These are phyloP conservation scores for Hucho hucho DNA, from an alignment of 2,113 vertebrate species.

Conservation along the genomic window DNA sequence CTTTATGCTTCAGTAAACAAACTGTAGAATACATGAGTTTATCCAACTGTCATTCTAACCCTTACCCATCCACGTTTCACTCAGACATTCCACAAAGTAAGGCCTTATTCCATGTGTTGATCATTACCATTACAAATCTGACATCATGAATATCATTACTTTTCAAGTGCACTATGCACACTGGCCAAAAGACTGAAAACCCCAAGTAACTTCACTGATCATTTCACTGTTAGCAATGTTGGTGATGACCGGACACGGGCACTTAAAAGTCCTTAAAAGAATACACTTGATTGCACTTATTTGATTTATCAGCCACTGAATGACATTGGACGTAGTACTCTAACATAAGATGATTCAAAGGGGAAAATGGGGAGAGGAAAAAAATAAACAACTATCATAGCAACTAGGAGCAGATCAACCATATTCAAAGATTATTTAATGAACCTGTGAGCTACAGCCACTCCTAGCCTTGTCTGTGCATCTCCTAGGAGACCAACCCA, in stretches of 20 bases:
- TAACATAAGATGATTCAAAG: not conserved
- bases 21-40: not conserved
- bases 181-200: too few relatives aligned
- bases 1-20: not conserved
- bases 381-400: conserved; percentile 18
- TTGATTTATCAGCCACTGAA: not conserved
- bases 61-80: not conserved
- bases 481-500: not conserved
- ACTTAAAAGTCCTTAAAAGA: too few relatives aligned
- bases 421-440: not conserved
- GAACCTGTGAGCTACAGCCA: conserved; percentile 19
- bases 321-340: not conserved
- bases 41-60: not conserved
- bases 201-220: too few relatives aligned
- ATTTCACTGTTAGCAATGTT: too few relatives aligned
- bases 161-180: not conserved
- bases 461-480: conserved; percentile 55
- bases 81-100: not conserved
- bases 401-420: conserved; percentile 48
- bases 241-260: too few relatives aligned
- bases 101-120: not conserved
- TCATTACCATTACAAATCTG: not conserved
- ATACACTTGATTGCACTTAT: too few relatives aligned
- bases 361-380: not conserved
- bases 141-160: not conserved